A percentile compares a stretch with the other conserved stretches of the same genome.
Evolutionary conservation across 2,113 vertebrate genomes (phyloP).

Genomic region (Butastur rufipennis): DNA sequence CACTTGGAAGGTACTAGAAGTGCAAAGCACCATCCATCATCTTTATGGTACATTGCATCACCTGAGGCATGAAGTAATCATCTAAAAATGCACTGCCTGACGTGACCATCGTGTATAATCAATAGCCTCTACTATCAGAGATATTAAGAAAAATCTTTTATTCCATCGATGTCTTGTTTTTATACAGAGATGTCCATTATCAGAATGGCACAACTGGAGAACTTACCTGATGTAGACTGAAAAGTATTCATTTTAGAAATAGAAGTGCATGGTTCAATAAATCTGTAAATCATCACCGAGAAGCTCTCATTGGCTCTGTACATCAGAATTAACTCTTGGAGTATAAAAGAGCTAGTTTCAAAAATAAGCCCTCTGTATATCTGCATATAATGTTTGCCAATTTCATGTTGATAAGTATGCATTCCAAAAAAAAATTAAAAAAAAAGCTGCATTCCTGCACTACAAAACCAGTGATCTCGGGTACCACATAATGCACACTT

Average conservation of each 20-base stretch:
- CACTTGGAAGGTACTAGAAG: conserved; percentile 25
- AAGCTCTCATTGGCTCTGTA: not conserved
- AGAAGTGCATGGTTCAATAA: not conserved
- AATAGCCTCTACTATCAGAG: not conserved
- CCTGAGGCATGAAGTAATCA: conserved; percentile 63
- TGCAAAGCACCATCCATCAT: conserved; percentile 36
- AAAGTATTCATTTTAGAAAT: not conserved
- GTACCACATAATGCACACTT: not conserved
- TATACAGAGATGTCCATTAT: not conserved
- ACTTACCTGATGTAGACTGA: not conserved
- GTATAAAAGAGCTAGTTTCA: not conserved
- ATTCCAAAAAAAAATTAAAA: not conserved
- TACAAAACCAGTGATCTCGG: not conserved
- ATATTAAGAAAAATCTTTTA: conserved; percentile 14
- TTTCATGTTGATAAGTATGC: not conserved
- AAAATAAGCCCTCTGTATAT: not conserved
- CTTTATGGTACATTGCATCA: conserved; percentile 37
- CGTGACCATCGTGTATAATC: not conserved
- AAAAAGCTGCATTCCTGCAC: not conserved
- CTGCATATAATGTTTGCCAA: not conserved
- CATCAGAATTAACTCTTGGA: not conserved
- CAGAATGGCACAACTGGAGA: not conserved
- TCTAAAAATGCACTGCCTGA: conserved; percentile 51
- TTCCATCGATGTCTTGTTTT: not conserved
- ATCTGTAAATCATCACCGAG: not conserved